Evolutionary conservation across 2,113 vertebrate genomes (phyloP).

Genomic region (Oncorhynchus masou): DNA sequence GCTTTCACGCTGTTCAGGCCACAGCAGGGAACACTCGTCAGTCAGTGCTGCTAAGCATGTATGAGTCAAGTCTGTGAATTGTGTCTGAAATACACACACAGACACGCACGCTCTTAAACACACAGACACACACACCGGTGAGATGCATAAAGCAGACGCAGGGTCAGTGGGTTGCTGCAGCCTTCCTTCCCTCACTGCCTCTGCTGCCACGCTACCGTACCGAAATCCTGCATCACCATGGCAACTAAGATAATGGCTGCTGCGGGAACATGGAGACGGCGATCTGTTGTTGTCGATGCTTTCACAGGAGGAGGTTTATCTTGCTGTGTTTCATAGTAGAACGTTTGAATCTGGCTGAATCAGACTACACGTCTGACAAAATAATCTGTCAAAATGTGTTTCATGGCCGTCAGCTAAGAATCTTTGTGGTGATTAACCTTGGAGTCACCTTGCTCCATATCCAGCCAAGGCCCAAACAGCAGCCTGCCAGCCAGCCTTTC

Average conservation of each 20-base stretch:
- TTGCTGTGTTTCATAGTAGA: slow-evolving; percentile 7
- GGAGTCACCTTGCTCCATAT: slow-evolving; percentile 61
- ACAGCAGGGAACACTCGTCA: neutral
- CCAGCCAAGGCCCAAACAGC: slow-evolving; percentile 27
- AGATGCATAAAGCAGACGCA: neutral
- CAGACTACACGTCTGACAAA: no score
- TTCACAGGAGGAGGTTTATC: neutral
- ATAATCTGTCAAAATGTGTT: no score
- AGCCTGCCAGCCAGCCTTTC: slow-evolving; percentile 1
- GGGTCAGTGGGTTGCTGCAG: slow-evolving; percentile 34
- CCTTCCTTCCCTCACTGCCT: slow-evolving; percentile 47
- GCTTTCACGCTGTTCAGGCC: neutral
- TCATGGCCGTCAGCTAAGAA: slow-evolving; percentile 15
- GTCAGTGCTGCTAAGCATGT: neutral
- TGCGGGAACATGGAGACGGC: slow-evolving; percentile 43
- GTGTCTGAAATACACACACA: neutral
- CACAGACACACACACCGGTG: neutral
- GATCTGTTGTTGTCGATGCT: slow-evolving; percentile 2
- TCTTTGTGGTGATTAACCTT: slow-evolving; percentile 53
- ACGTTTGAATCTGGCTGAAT: neutral
- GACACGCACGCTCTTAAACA: neutral
- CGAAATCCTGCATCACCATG: slow-evolving; percentile 49
- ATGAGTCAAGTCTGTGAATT: neutral
- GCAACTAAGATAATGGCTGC: slow-evolving; percentile 60
- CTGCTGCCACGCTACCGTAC: slow-evolving; percentile 48